A percentile compares a stretch with the other conserved stretches of the same genome.
Evolutionary conservation across 2,113 vertebrate species (phyloP).

Genomic region (Aspidoscelis tigris): DNA sequence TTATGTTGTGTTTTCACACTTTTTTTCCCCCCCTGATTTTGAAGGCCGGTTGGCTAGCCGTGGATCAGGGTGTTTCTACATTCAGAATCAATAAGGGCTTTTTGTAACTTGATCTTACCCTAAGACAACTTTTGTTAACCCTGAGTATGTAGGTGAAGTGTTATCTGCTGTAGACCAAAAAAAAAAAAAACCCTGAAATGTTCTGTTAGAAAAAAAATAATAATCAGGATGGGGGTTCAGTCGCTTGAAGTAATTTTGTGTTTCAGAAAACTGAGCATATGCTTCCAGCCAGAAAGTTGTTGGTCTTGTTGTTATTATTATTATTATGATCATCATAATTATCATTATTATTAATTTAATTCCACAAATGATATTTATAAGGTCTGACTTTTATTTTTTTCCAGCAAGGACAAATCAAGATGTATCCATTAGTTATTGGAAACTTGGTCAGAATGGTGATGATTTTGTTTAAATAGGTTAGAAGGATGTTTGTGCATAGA

Average conservation of each 20-base stretch:
- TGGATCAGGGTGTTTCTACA: conserved; percentile 40
- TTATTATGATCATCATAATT: too few species aligned
- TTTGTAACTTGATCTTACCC: conserved; percentile 60
- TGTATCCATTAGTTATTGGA: too few species aligned
- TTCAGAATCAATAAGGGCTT: conserved; percentile 72
- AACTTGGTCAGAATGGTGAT: too few species aligned
- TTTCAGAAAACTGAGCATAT: conserved; percentile 54
- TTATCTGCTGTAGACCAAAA: conserved; percentile 74
- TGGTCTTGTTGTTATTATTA: too few species aligned
- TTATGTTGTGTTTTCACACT: conserved; percentile 16
- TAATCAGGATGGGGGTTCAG: conserved; percentile 43
- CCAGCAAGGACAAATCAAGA: too few species aligned
- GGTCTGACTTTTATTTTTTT: too few species aligned
- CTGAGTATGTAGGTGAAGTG: conserved; percentile 54
- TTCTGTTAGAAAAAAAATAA: conserved; percentile 44
- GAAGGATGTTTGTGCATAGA: too few species aligned
- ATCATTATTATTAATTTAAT: too few species aligned
- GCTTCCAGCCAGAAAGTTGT: conserved; percentile 43
- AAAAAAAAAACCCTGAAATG: conserved; percentile 40
- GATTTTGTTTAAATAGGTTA: too few species aligned
- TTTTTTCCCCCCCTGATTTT: conserved; percentile 13
- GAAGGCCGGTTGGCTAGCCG: conserved; percentile 47
- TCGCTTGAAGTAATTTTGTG: conserved; percentile 56
- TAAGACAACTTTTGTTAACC: conserved; percentile 59
- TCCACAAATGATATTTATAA: conserved; percentile 32